Conservation (phyloP, 2,113 vertebrate genomes). For the Stigmatopora nigra region DNA sequence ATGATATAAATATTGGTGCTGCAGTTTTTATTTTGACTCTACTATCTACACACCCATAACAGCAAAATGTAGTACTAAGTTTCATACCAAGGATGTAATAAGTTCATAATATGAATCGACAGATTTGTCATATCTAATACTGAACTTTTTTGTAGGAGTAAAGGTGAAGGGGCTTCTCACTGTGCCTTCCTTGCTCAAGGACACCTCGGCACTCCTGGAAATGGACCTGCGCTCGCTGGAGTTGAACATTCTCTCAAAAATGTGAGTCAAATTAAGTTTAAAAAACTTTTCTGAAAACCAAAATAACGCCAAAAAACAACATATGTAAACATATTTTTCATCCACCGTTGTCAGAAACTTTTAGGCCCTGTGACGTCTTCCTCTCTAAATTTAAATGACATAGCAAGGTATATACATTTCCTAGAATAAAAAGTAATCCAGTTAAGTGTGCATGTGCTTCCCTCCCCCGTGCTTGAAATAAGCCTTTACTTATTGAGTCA, state of each 20-base stretch:
- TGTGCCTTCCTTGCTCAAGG: background rate
- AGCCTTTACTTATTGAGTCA: conserved; percentile 2
- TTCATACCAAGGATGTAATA: background rate
- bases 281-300: background rate
- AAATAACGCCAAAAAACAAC: background rate
- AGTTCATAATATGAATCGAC: too few species aligned
- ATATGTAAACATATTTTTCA: background rate
- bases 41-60: background rate
- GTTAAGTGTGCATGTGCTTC: background rate
- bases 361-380: background rate
- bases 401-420: background rate
- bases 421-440: background rate
- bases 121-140: too few species aligned
- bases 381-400: background rate
- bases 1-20: background rate
- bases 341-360: background rate
- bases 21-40: background rate
- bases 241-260: background rate
- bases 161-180: background rate
- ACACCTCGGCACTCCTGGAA: background rate
- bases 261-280: background rate
- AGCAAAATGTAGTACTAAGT: background rate
- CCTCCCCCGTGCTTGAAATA: background rate
- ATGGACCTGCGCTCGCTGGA: background rate
- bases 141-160: background rate